phyloP scores from a whole-genome alignment of 2,888 invertebrate species.

The Drosophila algonquin region DNA sequence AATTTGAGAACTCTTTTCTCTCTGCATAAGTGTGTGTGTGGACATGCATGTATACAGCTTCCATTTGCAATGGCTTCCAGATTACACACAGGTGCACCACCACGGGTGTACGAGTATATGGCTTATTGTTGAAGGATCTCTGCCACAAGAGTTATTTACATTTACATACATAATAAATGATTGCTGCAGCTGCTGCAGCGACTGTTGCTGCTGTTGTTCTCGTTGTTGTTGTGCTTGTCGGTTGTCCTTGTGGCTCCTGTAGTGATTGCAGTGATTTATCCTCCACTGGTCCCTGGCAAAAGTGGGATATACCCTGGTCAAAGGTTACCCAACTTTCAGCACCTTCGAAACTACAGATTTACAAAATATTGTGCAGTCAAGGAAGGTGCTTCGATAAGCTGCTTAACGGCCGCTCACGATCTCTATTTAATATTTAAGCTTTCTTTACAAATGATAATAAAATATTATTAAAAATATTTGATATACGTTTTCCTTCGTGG shows the following conservation, averaged over 20 bases:
- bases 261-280: conserved; percentile 33
- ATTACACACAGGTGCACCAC: not conserved
- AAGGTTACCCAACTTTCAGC: too few species aligned
- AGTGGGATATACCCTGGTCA: conserved; percentile 4
- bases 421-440: too few species aligned
- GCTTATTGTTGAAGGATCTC: conserved; percentile 35
- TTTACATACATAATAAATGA: conserved; percentile 47
- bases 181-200: conserved; percentile 2
- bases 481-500: not conserved
- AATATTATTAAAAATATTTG: not conserved
- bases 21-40: conserved; percentile 25
- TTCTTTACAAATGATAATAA: not conserved
- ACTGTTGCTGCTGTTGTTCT: not conserved
- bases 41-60: too few species aligned
- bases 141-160: conserved; percentile 55
- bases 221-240: not conserved
- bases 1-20: conserved; percentile 46
- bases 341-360: too few species aligned
- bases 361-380: too few species aligned
- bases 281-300: not conserved
- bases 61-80: conserved; percentile 50
- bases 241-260: conserved; percentile 8
- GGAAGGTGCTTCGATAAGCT: not conserved
- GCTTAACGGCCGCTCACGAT: too few species aligned
- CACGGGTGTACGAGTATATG: not conserved